Evolutionary conservation across 2,888 invertebrate genomes (phyloP).

Genomic region (Cacoxenus indagator): DNA sequence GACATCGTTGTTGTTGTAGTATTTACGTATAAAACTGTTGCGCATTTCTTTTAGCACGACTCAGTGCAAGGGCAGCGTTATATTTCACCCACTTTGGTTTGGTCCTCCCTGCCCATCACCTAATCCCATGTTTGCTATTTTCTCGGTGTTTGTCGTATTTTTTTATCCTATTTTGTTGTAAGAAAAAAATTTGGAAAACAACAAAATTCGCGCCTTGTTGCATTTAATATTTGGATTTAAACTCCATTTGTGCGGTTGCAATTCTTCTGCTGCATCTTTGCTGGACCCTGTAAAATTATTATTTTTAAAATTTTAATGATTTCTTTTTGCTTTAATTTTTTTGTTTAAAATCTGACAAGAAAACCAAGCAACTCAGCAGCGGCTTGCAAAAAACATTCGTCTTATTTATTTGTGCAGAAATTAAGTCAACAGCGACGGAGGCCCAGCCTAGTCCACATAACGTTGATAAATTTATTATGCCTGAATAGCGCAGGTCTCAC

Average conservation of each 20-base stretch:
- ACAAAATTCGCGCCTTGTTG: conserved; percentile 26
- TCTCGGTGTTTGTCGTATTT: conserved; percentile 8
- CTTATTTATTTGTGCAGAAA: conserved; percentile 14
- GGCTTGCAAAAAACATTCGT: conserved; percentile 1
- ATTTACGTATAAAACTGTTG: conserved; percentile 14
- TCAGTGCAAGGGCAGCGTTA: background rate
- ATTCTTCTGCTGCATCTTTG: background rate
- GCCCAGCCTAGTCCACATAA: background rate
- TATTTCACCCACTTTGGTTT: background rate
- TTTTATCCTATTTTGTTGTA: conserved; percentile 6
- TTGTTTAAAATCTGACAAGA: too few relatives aligned
- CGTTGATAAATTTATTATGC: conserved; percentile 33
- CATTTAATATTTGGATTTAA: conserved; percentile 47
- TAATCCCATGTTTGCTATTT: background rate
- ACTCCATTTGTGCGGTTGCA: conserved; percentile 37
- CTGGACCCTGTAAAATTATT: too few relatives aligned
- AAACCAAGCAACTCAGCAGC: too few relatives aligned
- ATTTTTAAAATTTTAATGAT: too few relatives aligned
- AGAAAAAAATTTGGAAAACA: conserved; percentile 1
- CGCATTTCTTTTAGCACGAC: conserved; percentile 9
- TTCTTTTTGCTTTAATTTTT: too few relatives aligned
- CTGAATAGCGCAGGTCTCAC: conserved; percentile 20
- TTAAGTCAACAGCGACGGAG: conserved; percentile 10
- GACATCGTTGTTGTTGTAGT: background rate
- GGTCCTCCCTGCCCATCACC: background rate